Evolutionary conservation across 2,113 vertebrate species (phyloP), one percentile per base, ranked within the genome.

Genomic region (Scomber colias): DNA sequence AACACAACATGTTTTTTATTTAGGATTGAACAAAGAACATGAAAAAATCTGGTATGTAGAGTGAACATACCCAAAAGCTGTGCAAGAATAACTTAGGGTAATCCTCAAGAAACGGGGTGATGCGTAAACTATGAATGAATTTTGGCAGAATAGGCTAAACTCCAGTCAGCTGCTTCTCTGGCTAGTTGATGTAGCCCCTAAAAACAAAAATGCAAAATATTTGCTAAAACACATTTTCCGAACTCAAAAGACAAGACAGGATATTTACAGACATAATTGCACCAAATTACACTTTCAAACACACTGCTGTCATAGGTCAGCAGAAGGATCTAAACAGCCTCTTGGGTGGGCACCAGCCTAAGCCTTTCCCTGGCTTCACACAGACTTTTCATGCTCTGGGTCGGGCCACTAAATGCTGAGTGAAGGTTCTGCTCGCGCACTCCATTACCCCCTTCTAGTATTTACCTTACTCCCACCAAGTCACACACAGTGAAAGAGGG

Each of bases 391-490:
- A 10, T 57, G 24, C 55, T 24, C 15, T 31, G 71, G 21, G 54
- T 59, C 51, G 56, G 64, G 72, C 59, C 21, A 19, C 19, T 83
- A 86, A 80, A 92, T 88, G 62, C 83, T 48, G 59, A 71, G 68
- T 71, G 61, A 71, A 89, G 81, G 50, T 70, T 81, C 31, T 81
- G 64, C 76, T 55, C 73, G 24, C 24, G 24, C 24, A 27, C 79
- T 81, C 74, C 53, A 46, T 73, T 74, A 35, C 57, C 54, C 61
- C 21, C 44, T 67, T 77, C 68, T 73, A 84, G 51, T 77, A 80
- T 89, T 91, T 86, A 91, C 88, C 80, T 89, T 64, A 81, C 74
- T 88, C 76, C 73, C 44, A 77, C 66, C 30, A 46, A 64, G 61
- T 71, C 57, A 55, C 63, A 63, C 74, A 45, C 63, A 70, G 66